Evolutionary conservation across 2,113 vertebrate genomes (phyloP).

Genomic region (Engraulis encrasicolus): DNA sequence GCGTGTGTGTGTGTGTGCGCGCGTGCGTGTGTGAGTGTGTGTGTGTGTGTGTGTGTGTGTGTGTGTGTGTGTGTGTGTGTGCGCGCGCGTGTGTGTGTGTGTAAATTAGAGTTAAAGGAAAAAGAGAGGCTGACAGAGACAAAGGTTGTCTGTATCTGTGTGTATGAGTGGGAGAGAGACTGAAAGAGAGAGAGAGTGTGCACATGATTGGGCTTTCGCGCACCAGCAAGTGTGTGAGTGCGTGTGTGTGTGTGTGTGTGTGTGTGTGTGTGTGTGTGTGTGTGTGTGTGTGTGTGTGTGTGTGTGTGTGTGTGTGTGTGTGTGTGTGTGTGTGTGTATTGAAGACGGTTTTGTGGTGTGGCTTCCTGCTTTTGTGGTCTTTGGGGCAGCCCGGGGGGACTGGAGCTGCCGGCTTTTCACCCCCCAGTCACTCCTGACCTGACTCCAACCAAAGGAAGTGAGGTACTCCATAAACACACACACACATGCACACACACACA

Average conservation of each 20-base stretch:
- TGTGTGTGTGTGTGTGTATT: neutral
- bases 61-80: neutral
- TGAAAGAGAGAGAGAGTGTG: neutral
- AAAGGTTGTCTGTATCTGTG: neutral
- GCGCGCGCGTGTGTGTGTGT: neutral
- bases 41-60: neutral
- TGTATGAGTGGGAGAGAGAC: neutral
- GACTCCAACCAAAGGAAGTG: neutral
- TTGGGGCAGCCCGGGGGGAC: neutral
- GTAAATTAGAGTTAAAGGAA: neutral
- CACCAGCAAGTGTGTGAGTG: neutral
- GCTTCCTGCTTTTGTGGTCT: conserved; percentile 15
- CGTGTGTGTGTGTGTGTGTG: neutral
- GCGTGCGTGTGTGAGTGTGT: neutral
- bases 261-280: conserved; percentile 6
- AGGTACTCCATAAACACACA: neutral
- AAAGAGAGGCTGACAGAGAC: neutral
- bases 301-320: neutral
- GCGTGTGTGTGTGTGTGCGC: too few species aligned
- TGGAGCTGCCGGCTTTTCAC: conserved; percentile 1
- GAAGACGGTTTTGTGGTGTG: neutral
- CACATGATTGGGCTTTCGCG: too few species aligned
- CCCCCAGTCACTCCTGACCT: neutral
- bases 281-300: conserved; percentile 10
- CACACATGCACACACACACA: too few species aligned